Base-by-base conservation (phyloP, 1,140 invertebrate genomes). In the Leguminivora glycinivorella region DNA sequence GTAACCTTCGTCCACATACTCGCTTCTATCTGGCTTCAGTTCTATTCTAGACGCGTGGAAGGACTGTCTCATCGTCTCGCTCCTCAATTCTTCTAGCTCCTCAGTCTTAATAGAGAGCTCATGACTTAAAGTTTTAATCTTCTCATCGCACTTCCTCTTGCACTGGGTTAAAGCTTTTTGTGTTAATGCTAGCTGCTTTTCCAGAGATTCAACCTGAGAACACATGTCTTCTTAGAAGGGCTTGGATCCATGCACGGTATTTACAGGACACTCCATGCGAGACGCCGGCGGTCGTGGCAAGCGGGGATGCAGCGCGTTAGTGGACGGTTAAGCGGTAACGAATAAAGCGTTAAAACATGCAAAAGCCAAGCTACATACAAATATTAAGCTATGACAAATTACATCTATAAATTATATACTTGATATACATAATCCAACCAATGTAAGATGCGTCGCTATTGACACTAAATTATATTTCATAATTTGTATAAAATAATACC, bases 201-300 rank as follows among this genome's bases (percentile, higher is more conserved):
- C 92, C 80, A 92, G 84, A 82, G 88, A 92, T 87, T 92, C 89
- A 19, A 92, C 92, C 90, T 92, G 88, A 84, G 87, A 90, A 91
- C 82, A 90, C 83, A 89, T 72, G 72, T 82, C 84, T 85, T 80
- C 84, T 90, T 89, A 88, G 71, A 84, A 82, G 74, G 72, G 79
- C 81, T 79, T 79, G 70, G 56, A 69, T 63, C 69, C 72, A 52
- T 77, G 75, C 83, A 85, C 87, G 87, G 83, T 84, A 83, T 84
- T 70, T 83, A 85, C 85, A 85, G 72, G 63, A 69, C 77, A 82
- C 79, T 73, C 69, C 29, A 87, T 88, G 87, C 76, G 74, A 78
- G 82, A 79, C 63, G 70, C 68, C 70, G 72, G 72, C 80, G 74
- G 73, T 31, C 69, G 79, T 75, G 24, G 29, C 38, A 72, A 83